These are phyloP conservation scores for Trypoxylus dichotomus DNA, from an alignment of 1,140 invertebrate species.

Conservation along the genomic window DNA sequence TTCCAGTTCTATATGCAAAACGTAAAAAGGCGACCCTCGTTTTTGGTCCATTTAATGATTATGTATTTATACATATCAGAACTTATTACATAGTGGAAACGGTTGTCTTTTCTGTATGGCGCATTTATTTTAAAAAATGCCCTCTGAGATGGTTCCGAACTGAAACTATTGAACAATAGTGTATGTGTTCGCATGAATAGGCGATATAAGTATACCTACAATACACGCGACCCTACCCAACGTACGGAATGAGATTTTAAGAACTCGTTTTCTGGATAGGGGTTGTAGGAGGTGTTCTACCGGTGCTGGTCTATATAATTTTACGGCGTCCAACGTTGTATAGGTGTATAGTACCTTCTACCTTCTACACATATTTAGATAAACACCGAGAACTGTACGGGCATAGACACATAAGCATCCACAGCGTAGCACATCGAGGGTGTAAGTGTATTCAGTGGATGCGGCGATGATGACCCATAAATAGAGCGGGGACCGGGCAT, in stretches of 20 bases:
- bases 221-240: not conserved
- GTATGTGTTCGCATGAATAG: not conserved
- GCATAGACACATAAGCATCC: slow-evolving; percentile 10
- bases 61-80: too few species aligned
- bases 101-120: too few species aligned
- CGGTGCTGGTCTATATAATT: slow-evolving; percentile 16
- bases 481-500: slow-evolving; percentile 39
- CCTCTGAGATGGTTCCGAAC: not conserved
- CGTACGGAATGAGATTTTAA: slow-evolving; percentile 18
- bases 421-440: not conserved
- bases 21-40: too few species aligned
- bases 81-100: too few species aligned
- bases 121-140: too few species aligned
- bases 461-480: slow-evolving; percentile 44
- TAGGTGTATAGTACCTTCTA: not conserved
- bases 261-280: not conserved
- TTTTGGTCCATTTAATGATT: too few species aligned
- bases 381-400: slow-evolving; percentile 8
- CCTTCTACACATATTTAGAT: slow-evolving; percentile 22
- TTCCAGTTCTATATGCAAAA: too few species aligned
- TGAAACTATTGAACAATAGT: not conserved
- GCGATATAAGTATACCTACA: not conserved
- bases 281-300: not conserved
- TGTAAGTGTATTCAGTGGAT: slow-evolving; percentile 27
- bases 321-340: not conserved